These are phyloP conservation scores for Threskiornis aethiopicus DNA, from an alignment of 2,797 vertebrate genomes.

Conservation along the genomic window DNA sequence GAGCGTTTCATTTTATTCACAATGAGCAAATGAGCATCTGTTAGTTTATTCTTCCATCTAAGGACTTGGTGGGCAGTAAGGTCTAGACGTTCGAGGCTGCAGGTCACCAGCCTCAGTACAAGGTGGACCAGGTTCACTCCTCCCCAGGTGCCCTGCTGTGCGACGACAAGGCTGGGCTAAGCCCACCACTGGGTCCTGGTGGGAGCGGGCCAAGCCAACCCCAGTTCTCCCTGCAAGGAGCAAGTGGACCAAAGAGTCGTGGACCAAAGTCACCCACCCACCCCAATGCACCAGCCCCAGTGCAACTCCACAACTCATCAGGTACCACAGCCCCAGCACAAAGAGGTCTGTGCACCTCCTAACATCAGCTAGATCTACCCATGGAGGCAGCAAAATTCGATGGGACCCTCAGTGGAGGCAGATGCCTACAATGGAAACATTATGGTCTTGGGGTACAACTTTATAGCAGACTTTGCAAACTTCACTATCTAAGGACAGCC, in stretches of 20 bases:
- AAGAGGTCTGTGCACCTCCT: neutral
- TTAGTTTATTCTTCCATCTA: neutral
- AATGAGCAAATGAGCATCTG: neutral
- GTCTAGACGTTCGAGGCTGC: fast-evolving
- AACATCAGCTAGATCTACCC: neutral
- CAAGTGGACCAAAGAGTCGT: neutral
- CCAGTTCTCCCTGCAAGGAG: neutral
- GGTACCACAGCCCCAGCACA: neutral
- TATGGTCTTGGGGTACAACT: neutral
- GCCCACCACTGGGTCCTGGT: neutral
- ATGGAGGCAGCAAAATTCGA: neutral
- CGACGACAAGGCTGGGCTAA: fast-evolving
- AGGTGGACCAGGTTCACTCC: neutral
- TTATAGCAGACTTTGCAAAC: neutral
- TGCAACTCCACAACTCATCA: neutral
- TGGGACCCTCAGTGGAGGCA: neutral
- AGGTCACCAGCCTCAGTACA: neutral
- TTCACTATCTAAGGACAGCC: neutral
- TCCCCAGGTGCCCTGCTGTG: neutral
- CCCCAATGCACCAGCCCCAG: neutral
- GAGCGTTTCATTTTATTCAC: neutral
- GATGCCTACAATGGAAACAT: neutral
- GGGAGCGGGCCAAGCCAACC: neutral
- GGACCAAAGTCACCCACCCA: neutral
- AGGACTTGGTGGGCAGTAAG: neutral